Conservation (phyloP, 2,113 vertebrate species). For the Pachypanchax playfairii region DNA sequence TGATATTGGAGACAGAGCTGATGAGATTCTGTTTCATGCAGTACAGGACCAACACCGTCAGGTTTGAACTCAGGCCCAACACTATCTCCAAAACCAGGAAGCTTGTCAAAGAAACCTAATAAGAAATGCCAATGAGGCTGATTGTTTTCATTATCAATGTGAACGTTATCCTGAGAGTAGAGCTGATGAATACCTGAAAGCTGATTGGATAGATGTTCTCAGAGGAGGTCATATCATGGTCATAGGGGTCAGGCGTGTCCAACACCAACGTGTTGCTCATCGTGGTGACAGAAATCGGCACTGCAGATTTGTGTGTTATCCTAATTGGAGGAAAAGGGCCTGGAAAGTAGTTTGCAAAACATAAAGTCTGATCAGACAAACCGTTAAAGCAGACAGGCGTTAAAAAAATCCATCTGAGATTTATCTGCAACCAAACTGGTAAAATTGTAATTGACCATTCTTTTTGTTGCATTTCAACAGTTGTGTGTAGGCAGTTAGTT, state of each 20-base stretch:
- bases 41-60: slow-evolving; percentile 95
- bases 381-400: no score
- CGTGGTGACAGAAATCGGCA: slow-evolving; percentile 82
- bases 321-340: slow-evolving; percentile 66
- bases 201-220: slow-evolving; percentile 86
- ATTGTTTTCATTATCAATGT: not conserved
- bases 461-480: no score
- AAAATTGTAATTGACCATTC: no score
- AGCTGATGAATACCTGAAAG: slow-evolving; percentile 81
- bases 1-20: slow-evolving; percentile 97
- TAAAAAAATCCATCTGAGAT: no score
- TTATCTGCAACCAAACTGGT: no score
- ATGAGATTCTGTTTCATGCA: slow-evolving; percentile 98
- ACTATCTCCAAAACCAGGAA: slow-evolving; percentile 95
- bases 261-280: slow-evolving; percentile 91
- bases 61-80: slow-evolving; percentile 94
- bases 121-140: no score
- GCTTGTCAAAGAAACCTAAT: slow-evolving; percentile 89
- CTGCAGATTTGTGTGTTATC: slow-evolving; percentile 88
- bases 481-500: no score
- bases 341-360: slow-evolving; percentile 19
- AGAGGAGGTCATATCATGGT: slow-evolving; percentile 80
- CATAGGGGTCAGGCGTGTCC: slow-evolving; percentile 82
- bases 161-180: not conserved
- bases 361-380: slow-evolving; percentile 4